Percentiles rank a stretch among this genome's conserved stretches.
Evolutionary conservation across 2,888 invertebrate species (phyloP).

Genomic region (Drosophila eohydei): DNA sequence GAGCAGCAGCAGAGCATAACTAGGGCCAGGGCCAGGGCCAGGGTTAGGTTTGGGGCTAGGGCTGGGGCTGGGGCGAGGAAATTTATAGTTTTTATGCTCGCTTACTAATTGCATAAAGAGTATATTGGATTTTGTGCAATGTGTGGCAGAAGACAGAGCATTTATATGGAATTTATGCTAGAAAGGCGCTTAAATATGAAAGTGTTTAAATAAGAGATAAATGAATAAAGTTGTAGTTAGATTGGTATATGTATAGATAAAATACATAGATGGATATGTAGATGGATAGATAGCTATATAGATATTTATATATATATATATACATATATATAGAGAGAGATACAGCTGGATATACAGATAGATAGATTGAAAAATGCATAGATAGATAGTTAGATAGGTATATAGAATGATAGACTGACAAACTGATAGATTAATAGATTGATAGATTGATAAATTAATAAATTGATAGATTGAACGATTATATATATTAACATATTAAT

Average conservation of each 20-base stretch:
- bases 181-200: background rate
- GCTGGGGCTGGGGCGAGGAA: constrained; percentile 7
- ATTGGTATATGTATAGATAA: no score
- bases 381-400: background rate
- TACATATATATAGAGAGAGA: background rate
- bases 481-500: no score
- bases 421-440: background rate
- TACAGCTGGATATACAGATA: background rate
- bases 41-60: constrained; percentile 3
- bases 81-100: constrained; percentile 40
- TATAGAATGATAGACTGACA: no score
- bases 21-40: constrained; percentile 26
- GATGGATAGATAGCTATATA: background rate
- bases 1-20: constrained; percentile 2
- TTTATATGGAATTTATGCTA: background rate
- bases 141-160: background rate
- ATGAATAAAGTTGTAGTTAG: no score
- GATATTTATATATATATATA: background rate
- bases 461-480: no score
- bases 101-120: background rate
- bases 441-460: no score
- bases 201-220: no score
- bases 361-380: background rate
- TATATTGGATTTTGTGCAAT: background rate
- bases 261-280: background rate